These are phyloP conservation scores for Portevinia maculata DNA, from an alignment of 2,888 invertebrate genomes.

Conservation along the genomic window DNA sequence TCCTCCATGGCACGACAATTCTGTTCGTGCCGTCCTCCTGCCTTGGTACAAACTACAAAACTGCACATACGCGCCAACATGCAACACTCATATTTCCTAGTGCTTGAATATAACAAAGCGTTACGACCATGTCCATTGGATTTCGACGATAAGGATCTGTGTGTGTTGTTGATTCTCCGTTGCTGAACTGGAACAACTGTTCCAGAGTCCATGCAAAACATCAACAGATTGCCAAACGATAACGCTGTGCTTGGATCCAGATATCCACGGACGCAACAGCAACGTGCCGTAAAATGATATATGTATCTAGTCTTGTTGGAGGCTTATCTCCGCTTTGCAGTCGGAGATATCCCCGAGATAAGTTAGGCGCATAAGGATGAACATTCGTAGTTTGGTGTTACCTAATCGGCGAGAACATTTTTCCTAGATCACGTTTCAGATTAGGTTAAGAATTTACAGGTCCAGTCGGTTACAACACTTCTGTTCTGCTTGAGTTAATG, in stretches of 20 bases:
- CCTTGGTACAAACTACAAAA: slow-evolving; percentile 37
- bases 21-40: slow-evolving; percentile 1
- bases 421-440: slow-evolving; percentile 59
- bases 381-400: slow-evolving; percentile 56
- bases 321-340: slow-evolving; percentile 67
- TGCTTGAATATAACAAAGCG: slow-evolving; percentile 37
- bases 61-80: slow-evolving; percentile 61
- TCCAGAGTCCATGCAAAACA: slow-evolving; percentile 50
- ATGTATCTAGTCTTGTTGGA: slow-evolving; percentile 58
- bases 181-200: slow-evolving; percentile 53
- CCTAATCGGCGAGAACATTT: slow-evolving; percentile 58
- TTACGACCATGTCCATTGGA: slow-evolving; percentile 57
- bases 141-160: slow-evolving; percentile 62
- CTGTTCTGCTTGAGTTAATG: slow-evolving; percentile 38
- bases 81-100: slow-evolving; percentile 66
- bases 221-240: slow-evolving; percentile 58
- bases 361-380: slow-evolving; percentile 46
- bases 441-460: slow-evolving; percentile 57
- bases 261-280: slow-evolving; percentile 22
- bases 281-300: slow-evolving; percentile 56
- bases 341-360: slow-evolving; percentile 59
- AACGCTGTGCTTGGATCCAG: neutral
- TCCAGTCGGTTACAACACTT: slow-evolving; percentile 50
- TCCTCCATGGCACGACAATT: slow-evolving; percentile 49
- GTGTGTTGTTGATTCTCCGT: slow-evolving; percentile 38